Evolutionary conservation across 2,888 invertebrate genomes (phyloP).

Genomic region (Melikaiella ostensackeni): DNA sequence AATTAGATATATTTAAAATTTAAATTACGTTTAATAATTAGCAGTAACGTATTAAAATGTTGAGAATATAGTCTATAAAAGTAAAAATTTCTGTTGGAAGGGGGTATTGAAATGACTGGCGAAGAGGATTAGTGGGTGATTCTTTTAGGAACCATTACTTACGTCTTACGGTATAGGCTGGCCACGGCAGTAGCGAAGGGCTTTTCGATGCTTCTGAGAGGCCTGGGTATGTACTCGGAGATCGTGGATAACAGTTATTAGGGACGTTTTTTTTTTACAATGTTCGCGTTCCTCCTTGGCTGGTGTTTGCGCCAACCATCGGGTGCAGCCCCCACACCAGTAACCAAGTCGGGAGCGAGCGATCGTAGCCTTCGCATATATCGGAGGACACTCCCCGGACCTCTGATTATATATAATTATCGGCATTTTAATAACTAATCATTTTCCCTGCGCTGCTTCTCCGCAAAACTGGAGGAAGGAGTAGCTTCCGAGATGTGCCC

Average conservation of each 20-base stretch:
- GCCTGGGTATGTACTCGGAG: constrained; percentile 66
- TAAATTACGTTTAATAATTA: not conserved
- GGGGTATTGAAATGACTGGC: not conserved
- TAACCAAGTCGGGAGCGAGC: constrained; percentile 54
- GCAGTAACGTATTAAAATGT: not conserved
- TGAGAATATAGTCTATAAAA: not conserved
- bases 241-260: constrained; percentile 77
- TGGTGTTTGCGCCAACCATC: constrained; percentile 64
- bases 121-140: constrained; percentile 4
- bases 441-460: constrained; percentile 70
- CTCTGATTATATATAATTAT: constrained; percentile 77
- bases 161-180: constrained; percentile 45
- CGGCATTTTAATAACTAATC: constrained; percentile 77
- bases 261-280: constrained; percentile 74
- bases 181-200: constrained; percentile 55
- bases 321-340: constrained; percentile 50
- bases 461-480: constrained; percentile 70
- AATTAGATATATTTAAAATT: not conserved
- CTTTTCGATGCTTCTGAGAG: constrained; percentile 58
- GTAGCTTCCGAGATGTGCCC: constrained; percentile 74
- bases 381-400: constrained; percentile 74
- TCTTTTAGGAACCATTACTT: constrained; percentile 6
- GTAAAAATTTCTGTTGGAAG: not conserved
- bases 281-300: constrained; percentile 67
- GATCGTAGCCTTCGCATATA: constrained; percentile 54